Base-by-base conservation (phyloP, 2,888 invertebrate species). In the Temnothorax unifasciatus region DNA sequence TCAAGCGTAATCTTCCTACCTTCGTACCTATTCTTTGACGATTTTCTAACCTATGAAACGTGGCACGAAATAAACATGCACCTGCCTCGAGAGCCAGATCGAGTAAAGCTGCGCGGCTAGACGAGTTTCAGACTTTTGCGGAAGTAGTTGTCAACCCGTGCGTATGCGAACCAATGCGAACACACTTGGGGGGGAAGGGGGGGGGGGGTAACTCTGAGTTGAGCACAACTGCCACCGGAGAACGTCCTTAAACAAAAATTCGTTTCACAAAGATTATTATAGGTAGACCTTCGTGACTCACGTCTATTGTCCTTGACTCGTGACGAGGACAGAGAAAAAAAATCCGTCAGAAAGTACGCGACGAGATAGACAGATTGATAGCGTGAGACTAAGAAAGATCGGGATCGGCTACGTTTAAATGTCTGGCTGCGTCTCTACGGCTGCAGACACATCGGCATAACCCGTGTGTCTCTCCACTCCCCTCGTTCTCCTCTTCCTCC, bases 321-420 rank as follows among this genome's bases (percentile, higher is more conserved):
- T 47, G 34, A 61, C 21, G 63, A 68, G 57, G 61, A 25, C 34
- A 21, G 63, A 54, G 50, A 50, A 34, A 74, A 41, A 74, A 68
- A 77, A 77, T 77, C n/a, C 21, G 18, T 44, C 25, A 8, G 25
- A 59, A 85, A 85, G 85, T 71, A 68, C 81, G 75, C 61, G 52
- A 54, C 63, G 71, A 66, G 66, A 63, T 50, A 66, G 76, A 50
- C 44, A 63, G 52, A 41, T 25, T 59, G 79, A 76, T 69, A 61
- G 57, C 21, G 25, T 18, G 63, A 47, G 29, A 52, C 64, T 38
- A 83, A 47, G 81, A 75, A 82, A 71, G 81, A 73, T 83, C 61
- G 74, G 41, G 59, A 74, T 74, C 71, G 50, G 64, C 21, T 77
- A 73, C 76, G 86, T 90, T 90, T 87, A 90, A 91, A 91, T 91